Evolutionary conservation across 2,797 vertebrate species (phyloP).

Genomic region (Chelmon rostratus): DNA sequence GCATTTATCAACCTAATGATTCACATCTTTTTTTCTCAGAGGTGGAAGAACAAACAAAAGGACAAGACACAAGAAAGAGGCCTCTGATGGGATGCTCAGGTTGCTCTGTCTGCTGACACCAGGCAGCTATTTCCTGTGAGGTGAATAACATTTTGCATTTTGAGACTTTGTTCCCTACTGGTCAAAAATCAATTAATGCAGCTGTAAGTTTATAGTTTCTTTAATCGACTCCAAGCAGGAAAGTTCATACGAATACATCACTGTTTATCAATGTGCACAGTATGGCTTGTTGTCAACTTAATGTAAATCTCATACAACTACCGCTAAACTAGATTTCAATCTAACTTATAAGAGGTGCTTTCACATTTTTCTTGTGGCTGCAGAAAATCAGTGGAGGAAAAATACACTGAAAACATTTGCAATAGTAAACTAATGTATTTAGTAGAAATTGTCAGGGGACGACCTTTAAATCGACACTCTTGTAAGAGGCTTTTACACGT

Average conservation of each 20-base stretch:
- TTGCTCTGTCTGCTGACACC: neutral
- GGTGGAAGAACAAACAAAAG: neutral
- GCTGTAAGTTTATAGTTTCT: slow-evolving; percentile 1
- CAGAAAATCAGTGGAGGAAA: slow-evolving; percentile 2
- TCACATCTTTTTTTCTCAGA: neutral
- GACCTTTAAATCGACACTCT: slow-evolving; percentile 49
- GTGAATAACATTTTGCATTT: neutral
- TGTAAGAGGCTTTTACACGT: slow-evolving; percentile 45
- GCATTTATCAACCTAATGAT: neutral
- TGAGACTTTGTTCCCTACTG: neutral
- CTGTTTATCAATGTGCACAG: slow-evolving; percentile 12
- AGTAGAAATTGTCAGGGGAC: slow-evolving; percentile 59
- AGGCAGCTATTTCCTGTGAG: neutral
- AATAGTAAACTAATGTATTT: slow-evolving; percentile 60
- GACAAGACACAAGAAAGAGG: neutral
- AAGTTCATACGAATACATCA: slow-evolving; percentile 13
- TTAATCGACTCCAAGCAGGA: neutral
- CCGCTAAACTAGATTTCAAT: slow-evolving; percentile 28
- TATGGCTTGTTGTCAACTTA: slow-evolving; percentile 17
- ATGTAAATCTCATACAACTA: slow-evolving; percentile 32
- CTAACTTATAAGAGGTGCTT: slow-evolving; percentile 15
- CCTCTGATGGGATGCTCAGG: neutral
- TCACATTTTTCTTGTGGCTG: slow-evolving; percentile 24
- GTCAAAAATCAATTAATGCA: slow-evolving; percentile 16
- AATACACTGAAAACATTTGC: slow-evolving; percentile 41